Conservation (phyloP, 1,140 invertebrate species). For the Pteromalus puparum region DNA sequence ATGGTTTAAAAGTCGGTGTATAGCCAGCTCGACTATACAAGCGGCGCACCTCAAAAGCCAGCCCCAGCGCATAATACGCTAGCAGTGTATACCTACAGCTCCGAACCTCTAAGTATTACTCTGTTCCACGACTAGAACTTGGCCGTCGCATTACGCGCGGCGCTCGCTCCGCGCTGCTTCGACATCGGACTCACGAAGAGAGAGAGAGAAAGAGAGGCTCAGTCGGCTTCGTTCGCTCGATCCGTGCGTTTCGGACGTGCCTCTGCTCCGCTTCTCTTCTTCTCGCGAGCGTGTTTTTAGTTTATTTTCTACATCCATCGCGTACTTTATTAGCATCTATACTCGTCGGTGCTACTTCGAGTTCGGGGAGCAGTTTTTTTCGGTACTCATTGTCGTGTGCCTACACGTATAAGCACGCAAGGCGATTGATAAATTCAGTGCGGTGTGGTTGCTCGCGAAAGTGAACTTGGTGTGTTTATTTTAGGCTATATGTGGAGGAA, state of each 20-base stretch:
- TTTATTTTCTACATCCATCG: not conserved
- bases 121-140: not conserved
- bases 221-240: conserved; percentile 44
- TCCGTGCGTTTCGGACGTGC: conserved; percentile 8
- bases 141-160: conserved; percentile 8
- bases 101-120: not conserved
- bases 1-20: not conserved
- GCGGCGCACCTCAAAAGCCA: conserved; percentile 2
- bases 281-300: not conserved
- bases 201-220: conserved; percentile 3
- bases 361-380: not conserved
- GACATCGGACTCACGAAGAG: not conserved
- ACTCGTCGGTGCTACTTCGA: not conserved
- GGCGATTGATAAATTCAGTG: not conserved
- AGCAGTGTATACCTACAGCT: too few relatives aligned
- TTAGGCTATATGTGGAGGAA: conserved; percentile 20
- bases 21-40: not conserved
- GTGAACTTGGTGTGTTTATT: conserved; percentile 42
- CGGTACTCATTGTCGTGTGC: not conserved
- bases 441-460: conserved; percentile 1
- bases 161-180: conserved; percentile 7
- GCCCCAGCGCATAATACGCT: not conserved
- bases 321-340: not conserved
- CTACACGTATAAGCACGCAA: too few relatives aligned
- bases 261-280: not conserved